Base-by-base conservation (phyloP, 2,888 invertebrate species). In the Xestia rhomboidea region DNA sequence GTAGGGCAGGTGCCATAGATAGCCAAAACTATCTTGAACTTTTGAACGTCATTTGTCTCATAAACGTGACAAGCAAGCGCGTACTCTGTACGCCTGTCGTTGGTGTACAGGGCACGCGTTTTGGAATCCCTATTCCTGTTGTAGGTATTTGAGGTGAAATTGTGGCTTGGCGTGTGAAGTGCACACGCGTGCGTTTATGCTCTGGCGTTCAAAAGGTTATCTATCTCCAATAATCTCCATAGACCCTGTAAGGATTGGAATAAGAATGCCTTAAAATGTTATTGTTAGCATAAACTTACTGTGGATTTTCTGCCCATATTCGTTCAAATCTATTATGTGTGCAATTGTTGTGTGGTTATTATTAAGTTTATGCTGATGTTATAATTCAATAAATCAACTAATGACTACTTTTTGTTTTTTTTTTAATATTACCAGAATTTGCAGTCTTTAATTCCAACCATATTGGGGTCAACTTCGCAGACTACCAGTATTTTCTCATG, bases 351-450 rank as follows among this genome's bases (percentile, higher is more conserved):
- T 89, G 91, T 92, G 92, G 88, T 91, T 89, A 87, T 89, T 87
- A 84, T 90, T 90, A 87, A 89, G 87, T 91, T 91, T 90, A 92
- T 89, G 92, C 91, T 92, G 89, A 84, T 91, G 94, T 94, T 95
- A 92, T 90, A 91, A 89, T 91, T 92, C 83, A 95, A 93, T 94
- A 94, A 95, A 94, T 93, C 88, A 92, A 84, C 91, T 92, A 93
- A 93, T 89, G 87, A 91, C 89, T 89, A 89, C 77, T 18, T 18
- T 3, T 41, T 2, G n/a, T n/a, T 18, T 41, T 64, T 64, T 41
- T 41, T 15, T 30, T 21, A 13, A 34, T 15, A 57, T n/a, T 54
- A 13, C 27, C 27, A 15, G 15, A 11, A n/a, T 30, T 18, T 30
- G 18, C 60, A 30, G 60, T 21, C 3, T 30, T 15, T 60, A n/a